These are phyloP conservation scores for Diachrysia chrysitis DNA, from an alignment of 2,888 invertebrate species.

Conservation along the genomic window DNA sequence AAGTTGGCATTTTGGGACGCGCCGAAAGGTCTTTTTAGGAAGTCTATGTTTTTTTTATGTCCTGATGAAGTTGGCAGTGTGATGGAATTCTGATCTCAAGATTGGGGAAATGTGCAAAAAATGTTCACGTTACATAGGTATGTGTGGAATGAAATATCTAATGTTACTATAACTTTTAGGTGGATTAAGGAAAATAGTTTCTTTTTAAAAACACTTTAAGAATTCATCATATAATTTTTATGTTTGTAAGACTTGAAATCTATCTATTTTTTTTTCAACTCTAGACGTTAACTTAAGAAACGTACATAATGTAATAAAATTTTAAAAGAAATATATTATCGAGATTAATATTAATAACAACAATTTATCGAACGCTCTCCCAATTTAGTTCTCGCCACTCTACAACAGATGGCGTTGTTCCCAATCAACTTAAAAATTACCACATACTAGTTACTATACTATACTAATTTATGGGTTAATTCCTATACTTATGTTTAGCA, in stretches of 20 bases:
- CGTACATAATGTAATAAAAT: neutral
- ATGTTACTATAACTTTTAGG: neutral
- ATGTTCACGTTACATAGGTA: conserved; percentile 8
- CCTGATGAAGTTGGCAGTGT: conserved; percentile 72
- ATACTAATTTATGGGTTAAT: conserved; percentile 16
- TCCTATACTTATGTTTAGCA: conserved; percentile 25
- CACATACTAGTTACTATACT: neutral
- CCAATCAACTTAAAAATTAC: neutral
- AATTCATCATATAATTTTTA: too few species aligned
- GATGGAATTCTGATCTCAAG: conserved; percentile 60
- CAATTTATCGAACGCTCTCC: neutral
- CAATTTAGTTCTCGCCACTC: conserved; percentile 65
- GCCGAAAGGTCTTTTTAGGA: conserved; percentile 66
- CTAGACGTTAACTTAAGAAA: neutral
- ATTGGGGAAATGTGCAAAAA: conserved; percentile 45
- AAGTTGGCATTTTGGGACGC: conserved; percentile 70
- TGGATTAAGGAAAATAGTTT: neutral
- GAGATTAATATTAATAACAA: neutral
- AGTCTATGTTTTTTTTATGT: conserved; percentile 34
- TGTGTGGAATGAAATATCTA: neutral
- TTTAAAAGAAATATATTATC: neutral
- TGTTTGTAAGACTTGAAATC: too few species aligned
- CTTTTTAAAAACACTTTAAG: too few species aligned
- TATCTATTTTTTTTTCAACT: neutral
- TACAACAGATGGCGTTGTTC: conserved; percentile 75